phyloP scores from a whole-genome alignment of 2,888 invertebrate genomes.

The Sisyra nigra region DNA sequence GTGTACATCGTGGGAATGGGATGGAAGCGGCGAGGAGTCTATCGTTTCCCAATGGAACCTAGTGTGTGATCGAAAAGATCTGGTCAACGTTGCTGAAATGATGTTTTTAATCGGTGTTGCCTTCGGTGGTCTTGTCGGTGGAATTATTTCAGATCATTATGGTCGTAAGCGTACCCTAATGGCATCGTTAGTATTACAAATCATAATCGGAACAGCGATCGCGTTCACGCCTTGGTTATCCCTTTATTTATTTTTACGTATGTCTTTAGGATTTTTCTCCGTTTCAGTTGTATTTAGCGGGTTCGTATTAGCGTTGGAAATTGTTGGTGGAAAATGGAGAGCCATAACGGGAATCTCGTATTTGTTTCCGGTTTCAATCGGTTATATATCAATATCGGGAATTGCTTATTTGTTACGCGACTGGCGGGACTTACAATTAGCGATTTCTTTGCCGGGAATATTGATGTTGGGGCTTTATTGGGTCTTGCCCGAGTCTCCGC shows the following conservation, averaged over 20 bases:
- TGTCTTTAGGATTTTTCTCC: conserved; percentile 56
- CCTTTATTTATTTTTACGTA: conserved; percentile 50
- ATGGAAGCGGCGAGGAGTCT: conserved; percentile 33
- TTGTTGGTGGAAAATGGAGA: conserved; percentile 65
- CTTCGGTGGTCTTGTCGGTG: conserved; percentile 61
- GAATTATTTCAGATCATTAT: conserved; percentile 61
- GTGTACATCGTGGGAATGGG: conserved; percentile 18
- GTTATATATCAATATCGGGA: conserved; percentile 56
- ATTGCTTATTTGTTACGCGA: conserved; percentile 53
- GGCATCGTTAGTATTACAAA: conserved; percentile 50
- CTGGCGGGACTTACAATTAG: conserved; percentile 55
- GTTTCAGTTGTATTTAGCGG: conserved; percentile 72
- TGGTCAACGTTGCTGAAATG: conserved; percentile 59
- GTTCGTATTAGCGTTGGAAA: conserved; percentile 61
- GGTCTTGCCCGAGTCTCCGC: conserved; percentile 62
- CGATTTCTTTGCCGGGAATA: conserved; percentile 55
- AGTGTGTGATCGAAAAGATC: conserved; percentile 52
- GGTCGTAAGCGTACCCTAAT: conserved; percentile 63
- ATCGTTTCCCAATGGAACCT: conserved; percentile 62
- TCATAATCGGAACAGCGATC: conserved; percentile 45
- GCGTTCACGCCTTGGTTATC: conserved; percentile 54
- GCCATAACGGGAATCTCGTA: conserved; percentile 68
- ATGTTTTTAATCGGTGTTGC: conserved; percentile 63
- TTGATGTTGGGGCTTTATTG: conserved; percentile 38
- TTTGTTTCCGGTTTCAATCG: conserved; percentile 60